Evolutionary conservation across 1,140 invertebrate species (phyloP), one percentile per base, ranked within the genome.

Genomic region (Hestina assimilis): DNA sequence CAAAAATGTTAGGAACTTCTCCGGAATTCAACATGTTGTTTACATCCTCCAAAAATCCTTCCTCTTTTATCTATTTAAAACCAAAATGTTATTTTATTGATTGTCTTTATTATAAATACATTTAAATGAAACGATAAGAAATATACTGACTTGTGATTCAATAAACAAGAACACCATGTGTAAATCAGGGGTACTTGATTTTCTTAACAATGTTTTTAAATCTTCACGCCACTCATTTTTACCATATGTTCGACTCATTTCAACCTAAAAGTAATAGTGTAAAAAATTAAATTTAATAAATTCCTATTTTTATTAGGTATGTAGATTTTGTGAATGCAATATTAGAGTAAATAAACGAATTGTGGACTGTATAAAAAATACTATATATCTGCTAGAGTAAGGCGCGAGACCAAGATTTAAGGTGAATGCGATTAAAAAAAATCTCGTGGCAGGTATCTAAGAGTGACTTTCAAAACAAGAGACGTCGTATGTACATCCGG

Each of bases 1-100:
- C 91, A 73, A 96, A 99, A 43, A 99, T 91, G 87, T 98, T 98
- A 0, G 97, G 97, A 0, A 98, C 93, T 91, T 99, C 97, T 17
- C 97, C 97, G 5, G 95, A 94, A 84, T 98, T 98, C 9, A 99
- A 87, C 77, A 99, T 92, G 84, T 98, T 98, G 74, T 95, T 98
- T 0, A 99, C 93, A 74, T 98, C 97, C 89, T 99, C 97, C 29
- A 98, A 83, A 79, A 98, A 98, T 0, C 92, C 93, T 89, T 98
- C 96, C 78, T 98, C 94, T 90, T 98, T 98, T 21, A 98, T 96
- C 93, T 96, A 46, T 42, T 45, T 15, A n/a, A 50, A 40, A 29
- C n/a, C n/a, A 17, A 28, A 17, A 20, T 24, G 2, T 40, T 26
- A 40, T 52, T 11, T 9, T 20, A 46, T 14, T 8, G 23, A 26